These are phyloP conservation scores for Halcyon malimbica DNA, from an alignment of 2,113 vertebrate species.

Conservation along the genomic window DNA sequence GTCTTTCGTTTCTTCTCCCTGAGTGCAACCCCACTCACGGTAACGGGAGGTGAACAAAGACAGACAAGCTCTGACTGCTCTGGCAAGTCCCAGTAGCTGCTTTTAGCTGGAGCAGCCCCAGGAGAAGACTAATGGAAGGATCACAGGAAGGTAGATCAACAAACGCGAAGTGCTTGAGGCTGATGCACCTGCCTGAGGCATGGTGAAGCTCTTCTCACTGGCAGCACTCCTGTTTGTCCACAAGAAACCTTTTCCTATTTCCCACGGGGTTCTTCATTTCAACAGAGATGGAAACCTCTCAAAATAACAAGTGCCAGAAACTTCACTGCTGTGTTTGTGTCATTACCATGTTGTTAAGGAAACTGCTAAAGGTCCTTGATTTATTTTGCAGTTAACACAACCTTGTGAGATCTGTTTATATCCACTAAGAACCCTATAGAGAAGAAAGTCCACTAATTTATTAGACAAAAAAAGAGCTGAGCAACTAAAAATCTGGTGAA, in stretches of 20 bases:
- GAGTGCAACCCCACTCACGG: rapidly evolving
- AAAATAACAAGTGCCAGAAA: not conserved
- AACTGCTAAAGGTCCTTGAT: not conserved
- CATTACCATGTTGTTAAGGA: not conserved
- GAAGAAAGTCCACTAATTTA: not conserved
- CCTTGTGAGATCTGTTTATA: conserved; percentile 3
- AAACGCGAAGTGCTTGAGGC: not conserved
- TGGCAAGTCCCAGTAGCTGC: not conserved
- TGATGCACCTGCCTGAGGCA: not conserved
- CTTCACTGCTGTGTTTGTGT: not conserved
- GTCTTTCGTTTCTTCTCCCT: not conserved
- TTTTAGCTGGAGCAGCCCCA: not conserved
- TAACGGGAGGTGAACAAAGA: not conserved
- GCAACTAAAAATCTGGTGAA: not conserved
- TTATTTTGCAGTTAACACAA: not conserved
- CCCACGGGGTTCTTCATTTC: not conserved
- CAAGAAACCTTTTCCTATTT: not conserved
- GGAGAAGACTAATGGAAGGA: not conserved
- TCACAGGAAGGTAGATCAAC: not conserved
- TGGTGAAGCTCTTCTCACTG: not conserved
- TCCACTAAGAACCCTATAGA: not conserved
- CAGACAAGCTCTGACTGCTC: not conserved
- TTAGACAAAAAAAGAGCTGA: not conserved
- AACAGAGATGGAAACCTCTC: not conserved
- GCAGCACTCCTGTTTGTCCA: not conserved